Evolutionary conservation across 2,797 vertebrate species (phyloP).

Genomic region (Coendou prehensilis): DNA sequence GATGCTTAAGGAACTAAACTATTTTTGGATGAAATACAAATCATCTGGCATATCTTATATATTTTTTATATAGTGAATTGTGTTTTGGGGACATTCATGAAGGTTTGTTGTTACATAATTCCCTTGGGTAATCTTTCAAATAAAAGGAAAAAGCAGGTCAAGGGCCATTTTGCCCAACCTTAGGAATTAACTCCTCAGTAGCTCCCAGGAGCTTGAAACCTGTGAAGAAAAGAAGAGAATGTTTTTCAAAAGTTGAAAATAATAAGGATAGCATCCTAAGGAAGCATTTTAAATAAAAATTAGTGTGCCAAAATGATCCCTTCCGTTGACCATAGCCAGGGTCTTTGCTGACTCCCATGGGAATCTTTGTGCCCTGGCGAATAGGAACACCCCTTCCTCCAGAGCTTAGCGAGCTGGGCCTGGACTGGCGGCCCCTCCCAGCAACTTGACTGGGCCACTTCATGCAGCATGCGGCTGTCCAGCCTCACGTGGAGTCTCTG

Average conservation of each 20-base stretch:
- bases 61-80: conserved; percentile 46
- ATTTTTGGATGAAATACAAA: conserved; percentile 3
- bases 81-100: conserved; percentile 45
- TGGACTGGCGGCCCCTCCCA: neutral
- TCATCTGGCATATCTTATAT: neutral
- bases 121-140: conserved; percentile 60
- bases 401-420: neutral
- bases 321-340: neutral
- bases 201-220: neutral
- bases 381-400: neutral
- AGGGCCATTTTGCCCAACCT: conserved; percentile 3
- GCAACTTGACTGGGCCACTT: neutral
- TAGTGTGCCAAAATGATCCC: neutral
- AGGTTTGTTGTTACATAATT: conserved; percentile 49
- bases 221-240: neutral
- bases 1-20: neutral
- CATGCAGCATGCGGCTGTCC: accelerated
- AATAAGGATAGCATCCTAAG: neutral
- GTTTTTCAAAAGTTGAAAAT: neutral
- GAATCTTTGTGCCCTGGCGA: neutral
- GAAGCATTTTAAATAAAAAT: neutral
- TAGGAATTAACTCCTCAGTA: neutral
- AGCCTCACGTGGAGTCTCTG: neutral
- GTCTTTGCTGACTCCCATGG: neutral
- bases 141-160: conserved; percentile 61